Conservation (phyloP, 2,797 vertebrate genomes). For the Gila robusta region DNA sequence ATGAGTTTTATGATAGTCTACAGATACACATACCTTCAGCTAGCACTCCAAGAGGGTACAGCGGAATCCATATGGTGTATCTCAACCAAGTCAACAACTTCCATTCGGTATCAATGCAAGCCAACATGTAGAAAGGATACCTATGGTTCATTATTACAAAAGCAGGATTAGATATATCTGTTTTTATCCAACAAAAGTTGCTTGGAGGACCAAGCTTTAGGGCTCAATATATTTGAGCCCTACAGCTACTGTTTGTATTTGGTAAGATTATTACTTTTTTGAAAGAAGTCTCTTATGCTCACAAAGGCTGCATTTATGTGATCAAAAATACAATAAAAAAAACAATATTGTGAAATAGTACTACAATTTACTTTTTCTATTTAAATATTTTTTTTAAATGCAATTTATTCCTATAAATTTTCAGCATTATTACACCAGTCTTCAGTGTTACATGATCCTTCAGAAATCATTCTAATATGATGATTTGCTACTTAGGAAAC, state of each 20-base stretch:
- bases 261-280: not conserved
- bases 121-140: slow-evolving; percentile 97
- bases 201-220: not conserved
- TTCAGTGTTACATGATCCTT: not conserved
- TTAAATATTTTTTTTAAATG: not conserved
- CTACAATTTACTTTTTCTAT: not conserved
- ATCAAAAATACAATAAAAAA: not conserved
- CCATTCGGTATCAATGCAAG: slow-evolving; percentile 92
- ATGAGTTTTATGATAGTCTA: not conserved
- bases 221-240: not conserved
- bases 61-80: slow-evolving; percentile 93
- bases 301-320: not conserved
- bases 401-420: not conserved
- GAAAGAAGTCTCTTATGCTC: not conserved
- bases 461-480: not conserved
- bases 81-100: slow-evolving; percentile 93
- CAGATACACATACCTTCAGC: slow-evolving; percentile 86
- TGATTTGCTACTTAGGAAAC: not conserved
- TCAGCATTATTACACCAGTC: not conserved
- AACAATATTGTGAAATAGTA: not conserved
- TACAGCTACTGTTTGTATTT: not conserved
- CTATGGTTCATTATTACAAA: slow-evolving; percentile 70
- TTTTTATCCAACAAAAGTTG: not conserved
- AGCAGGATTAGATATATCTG: not conserved
- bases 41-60: slow-evolving; percentile 90